A percentile compares a stretch with the other conserved stretches of the same genome.
phyloP scores from a whole-genome alignment of 2,888 invertebrate genomes.

The Leptopilina syphax region DNA sequence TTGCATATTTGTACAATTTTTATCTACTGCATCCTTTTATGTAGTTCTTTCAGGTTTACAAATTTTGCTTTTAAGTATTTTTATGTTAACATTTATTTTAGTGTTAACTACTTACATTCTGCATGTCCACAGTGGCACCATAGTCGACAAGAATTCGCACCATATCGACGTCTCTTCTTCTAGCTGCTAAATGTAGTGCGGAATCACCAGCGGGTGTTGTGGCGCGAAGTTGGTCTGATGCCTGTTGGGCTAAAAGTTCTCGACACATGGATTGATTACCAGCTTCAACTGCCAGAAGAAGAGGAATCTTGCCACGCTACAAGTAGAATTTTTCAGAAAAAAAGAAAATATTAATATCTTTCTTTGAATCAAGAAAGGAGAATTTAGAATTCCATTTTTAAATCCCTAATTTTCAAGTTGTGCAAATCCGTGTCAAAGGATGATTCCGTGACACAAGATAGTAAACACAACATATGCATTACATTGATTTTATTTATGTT shows the following conservation, averaged over 20 bases:
- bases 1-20: no score
- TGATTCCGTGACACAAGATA: constrained; percentile 5
- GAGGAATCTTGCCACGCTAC: constrained; percentile 95
- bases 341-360: background rate
- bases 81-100: no score
- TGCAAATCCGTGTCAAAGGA: background rate
- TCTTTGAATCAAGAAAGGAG: no score
- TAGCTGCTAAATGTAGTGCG: constrained; percentile 90
- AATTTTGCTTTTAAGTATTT: no score
- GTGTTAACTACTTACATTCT: constrained; percentile 82
- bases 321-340: constrained; percentile 65
- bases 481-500: background rate
- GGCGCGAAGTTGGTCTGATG: constrained; percentile 91
- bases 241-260: constrained; percentile 92
- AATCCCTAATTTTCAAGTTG: no score
- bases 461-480: background rate
- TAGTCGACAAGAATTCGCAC: constrained; percentile 94
- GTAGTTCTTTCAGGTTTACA: no score
- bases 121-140: constrained; percentile 93
- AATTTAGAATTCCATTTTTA: no score
- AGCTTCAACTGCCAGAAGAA: constrained; percentile 95
- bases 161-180: constrained; percentile 95
- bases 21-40: no score
- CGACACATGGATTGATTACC: constrained; percentile 97
- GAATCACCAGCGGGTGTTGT: constrained; percentile 93